Evolutionary conservation across 2,888 invertebrate genomes (phyloP).

Genomic region (Apomyelois bistriatella): DNA sequence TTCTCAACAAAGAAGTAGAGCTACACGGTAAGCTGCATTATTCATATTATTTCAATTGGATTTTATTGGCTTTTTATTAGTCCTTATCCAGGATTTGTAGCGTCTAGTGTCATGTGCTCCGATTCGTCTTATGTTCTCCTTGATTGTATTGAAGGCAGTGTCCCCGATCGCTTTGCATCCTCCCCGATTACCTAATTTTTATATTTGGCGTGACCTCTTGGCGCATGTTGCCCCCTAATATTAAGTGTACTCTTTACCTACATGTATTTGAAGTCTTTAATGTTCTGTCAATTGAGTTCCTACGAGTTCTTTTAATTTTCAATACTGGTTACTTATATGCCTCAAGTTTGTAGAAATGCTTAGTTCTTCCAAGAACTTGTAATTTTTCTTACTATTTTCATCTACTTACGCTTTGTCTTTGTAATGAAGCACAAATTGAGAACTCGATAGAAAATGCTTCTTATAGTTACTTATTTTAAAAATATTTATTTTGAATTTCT

Average conservation of each 20-base stretch:
- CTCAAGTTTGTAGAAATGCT: constrained; percentile 63
- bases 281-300: constrained; percentile 40
- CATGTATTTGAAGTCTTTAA: constrained; percentile 35
- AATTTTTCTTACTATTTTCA: constrained; percentile 40
- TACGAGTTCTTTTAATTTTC: constrained; percentile 40
- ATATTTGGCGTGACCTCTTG: constrained; percentile 80
- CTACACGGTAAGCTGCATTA: constrained; percentile 58
- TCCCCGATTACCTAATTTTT: constrained; percentile 58
- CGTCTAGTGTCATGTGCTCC: constrained; percentile 57
- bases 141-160: constrained; percentile 79
- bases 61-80: constrained; percentile 56
- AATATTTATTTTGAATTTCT: constrained; percentile 40
- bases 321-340: constrained; percentile 43
- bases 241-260: constrained; percentile 53
- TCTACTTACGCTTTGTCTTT: constrained; percentile 59
- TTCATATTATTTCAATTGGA: constrained; percentile 44
- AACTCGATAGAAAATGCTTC: constrained; percentile 65
- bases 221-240: constrained; percentile 71
- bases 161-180: constrained; percentile 80
- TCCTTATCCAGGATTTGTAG: constrained; percentile 53
- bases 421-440: constrained; percentile 54
- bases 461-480: constrained; percentile 48
- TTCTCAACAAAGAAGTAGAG: constrained; percentile 46
- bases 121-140: constrained; percentile 64
- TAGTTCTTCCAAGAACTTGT: constrained; percentile 54